Evolutionary conservation across 2,797 vertebrate genomes (phyloP).

Genomic region (Spinus olivaceus): DNA sequence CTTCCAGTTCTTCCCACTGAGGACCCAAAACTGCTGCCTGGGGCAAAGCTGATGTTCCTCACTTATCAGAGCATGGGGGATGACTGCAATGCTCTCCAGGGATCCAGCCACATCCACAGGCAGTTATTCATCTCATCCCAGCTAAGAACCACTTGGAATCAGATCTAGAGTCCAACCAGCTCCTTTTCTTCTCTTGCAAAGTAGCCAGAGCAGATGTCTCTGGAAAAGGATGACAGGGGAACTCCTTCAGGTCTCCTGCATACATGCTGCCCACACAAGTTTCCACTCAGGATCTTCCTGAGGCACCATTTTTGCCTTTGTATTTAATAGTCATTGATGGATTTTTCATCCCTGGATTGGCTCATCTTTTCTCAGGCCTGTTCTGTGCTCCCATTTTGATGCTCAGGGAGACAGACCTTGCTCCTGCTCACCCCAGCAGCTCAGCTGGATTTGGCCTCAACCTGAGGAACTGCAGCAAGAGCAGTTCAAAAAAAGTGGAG

Average conservation of each 20-base stretch:
- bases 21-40: not conserved
- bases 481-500: not conserved
- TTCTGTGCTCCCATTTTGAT: not conserved
- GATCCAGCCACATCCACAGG: not conserved
- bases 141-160: not conserved
- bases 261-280: not conserved
- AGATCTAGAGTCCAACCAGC: not conserved
- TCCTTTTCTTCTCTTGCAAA: not conserved
- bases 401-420: not conserved
- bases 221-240: not conserved
- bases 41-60: not conserved
- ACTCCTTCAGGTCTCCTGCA: not conserved
- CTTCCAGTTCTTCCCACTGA: not conserved
- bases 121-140: not conserved
- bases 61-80: not conserved
- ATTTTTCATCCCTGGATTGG: not conserved
- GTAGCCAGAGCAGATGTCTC: not conserved
- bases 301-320: not conserved
- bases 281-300: not conserved
- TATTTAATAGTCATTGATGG: not conserved
- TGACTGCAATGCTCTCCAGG: not conserved
- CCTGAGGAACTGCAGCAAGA: not conserved
- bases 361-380: not conserved
- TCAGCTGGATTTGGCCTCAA: not conserved
- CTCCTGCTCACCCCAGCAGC: not conserved